Evolutionary conservation across 2,888 invertebrate genomes (phyloP), one percentile per base, ranked within the genome.

Genomic region (Lucinisca nassula): DNA sequence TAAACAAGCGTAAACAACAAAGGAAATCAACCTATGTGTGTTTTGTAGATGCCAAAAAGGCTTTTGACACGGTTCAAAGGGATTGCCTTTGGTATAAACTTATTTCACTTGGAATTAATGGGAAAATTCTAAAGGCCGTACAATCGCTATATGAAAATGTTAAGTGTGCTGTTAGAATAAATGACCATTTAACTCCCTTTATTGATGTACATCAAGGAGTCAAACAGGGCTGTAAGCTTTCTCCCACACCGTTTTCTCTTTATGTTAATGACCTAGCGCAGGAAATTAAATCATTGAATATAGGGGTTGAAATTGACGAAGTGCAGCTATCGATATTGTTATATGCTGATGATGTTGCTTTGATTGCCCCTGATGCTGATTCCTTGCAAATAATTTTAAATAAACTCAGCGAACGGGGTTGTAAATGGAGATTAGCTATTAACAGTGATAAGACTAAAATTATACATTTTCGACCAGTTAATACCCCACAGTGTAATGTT

Each of bases 321-420:
- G 3, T n/a, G 4, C 72, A 72, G 24, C 35, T 72, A 6, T 72
- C 38, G 4, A 30, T 72, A 24, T 40, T 72, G 38, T 30, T 72
- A n/a, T 61, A 55, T 51, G 38, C 67, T 76, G 27, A 73, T 73
- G 73, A 73, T 30, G n/a, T 61, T n/a, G 76, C 76, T 17, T 24
- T 82, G 1, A 77, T 82, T 72, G 76, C 77, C 2, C 70, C 76
- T 24, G 35, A 61, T 35, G 82, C 61, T 32, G 51, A 77, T 10
- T 40, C 49, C 17, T 27, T 82, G 6, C 82, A 82, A 51, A 24
- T 12, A 12, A 76, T 83, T 77, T 38, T 87, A 10, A 37, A 83
- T 40, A 49, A 67, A 6, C 58, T 83, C 6, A 10, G 21, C 51
- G 24, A 76, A 32, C 30, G 51, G 32, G 24, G 76, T 35, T 12